Percentiles rank a stretch among this genome's conserved stretches.
phyloP scores from a whole-genome alignment of 1,140 invertebrate species.

The Lithobius niger region DNA sequence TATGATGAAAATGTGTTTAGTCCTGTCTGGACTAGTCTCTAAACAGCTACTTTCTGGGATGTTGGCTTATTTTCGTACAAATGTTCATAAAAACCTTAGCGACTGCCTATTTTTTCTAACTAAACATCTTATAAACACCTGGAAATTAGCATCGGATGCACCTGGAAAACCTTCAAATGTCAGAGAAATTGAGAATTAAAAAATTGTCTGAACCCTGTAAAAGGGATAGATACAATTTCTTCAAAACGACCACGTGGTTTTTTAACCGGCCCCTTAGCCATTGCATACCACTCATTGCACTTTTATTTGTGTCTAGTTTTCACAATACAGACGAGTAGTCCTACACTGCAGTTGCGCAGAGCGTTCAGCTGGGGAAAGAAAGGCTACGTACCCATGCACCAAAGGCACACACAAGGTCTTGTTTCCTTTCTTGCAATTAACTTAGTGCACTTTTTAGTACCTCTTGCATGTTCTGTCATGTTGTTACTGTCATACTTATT shows the following conservation, averaged over 20 bases:
- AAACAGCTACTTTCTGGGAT: too few relatives aligned
- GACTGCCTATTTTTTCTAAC: neutral
- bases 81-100: neutral
- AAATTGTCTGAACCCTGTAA: too few relatives aligned
- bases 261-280: neutral
- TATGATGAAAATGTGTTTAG: too few relatives aligned
- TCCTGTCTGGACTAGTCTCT: too few relatives aligned
- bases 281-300: neutral
- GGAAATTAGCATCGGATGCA: neutral
- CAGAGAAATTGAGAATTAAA: too few relatives aligned
- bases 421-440: neutral
- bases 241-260: neutral
- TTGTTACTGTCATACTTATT: too few relatives aligned
- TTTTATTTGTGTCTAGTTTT: neutral
- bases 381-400: slow-evolving; percentile 5
- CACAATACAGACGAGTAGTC: slow-evolving; percentile 1
- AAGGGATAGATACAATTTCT: neutral
- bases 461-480: too few relatives aligned
- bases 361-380: slow-evolving; percentile 8
- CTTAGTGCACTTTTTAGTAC: too few relatives aligned
- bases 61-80: too few relatives aligned
- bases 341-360: slow-evolving; percentile 6
- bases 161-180: too few relatives aligned
- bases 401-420: neutral
- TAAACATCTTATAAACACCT: too few relatives aligned